Evolutionary conservation across 1,140 invertebrate genomes (phyloP).

Genomic region (Eupristina koningsbergeri): DNA sequence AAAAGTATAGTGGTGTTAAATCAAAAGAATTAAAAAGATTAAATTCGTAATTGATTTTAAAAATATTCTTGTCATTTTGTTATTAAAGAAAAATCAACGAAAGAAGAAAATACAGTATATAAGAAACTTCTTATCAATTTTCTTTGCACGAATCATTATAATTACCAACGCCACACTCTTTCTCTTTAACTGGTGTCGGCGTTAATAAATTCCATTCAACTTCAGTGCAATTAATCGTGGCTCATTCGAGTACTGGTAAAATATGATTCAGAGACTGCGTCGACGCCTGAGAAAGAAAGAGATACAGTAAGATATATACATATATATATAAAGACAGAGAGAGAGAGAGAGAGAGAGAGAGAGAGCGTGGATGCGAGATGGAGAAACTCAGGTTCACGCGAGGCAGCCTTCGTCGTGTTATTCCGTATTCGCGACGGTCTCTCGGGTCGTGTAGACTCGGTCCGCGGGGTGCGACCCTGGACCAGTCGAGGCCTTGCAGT

Average conservation of each 20-base stretch:
- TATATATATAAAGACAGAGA: no score
- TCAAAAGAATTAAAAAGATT: no score
- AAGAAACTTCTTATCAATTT: no score
- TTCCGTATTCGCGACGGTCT: slow-evolving; percentile 32
- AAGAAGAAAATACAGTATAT: no score
- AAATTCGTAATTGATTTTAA: no score
- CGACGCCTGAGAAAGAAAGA: not conserved
- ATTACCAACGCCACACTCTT: no score
- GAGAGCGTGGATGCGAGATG: no score
- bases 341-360: not conserved
- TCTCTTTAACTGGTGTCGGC: not conserved
- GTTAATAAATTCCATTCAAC: slow-evolving; percentile 52
- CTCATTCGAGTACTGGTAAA: slow-evolving; percentile 45
- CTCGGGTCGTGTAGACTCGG: slow-evolving; percentile 29
- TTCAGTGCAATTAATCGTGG: slow-evolving; percentile 45
- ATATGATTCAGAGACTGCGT: slow-evolving; percentile 38
- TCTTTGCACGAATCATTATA: not conserved
- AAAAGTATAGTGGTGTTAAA: no score
- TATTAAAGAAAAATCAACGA: no score
- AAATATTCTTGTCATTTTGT: no score
- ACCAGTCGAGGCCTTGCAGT: not conserved
- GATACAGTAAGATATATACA: no score
- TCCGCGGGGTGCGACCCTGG: not conserved
- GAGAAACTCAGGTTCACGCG: slow-evolving; percentile 1
- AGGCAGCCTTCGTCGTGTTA: slow-evolving; percentile 9